Conservation (phyloP, 1,140 invertebrate genomes). For the Ditylenchus dipsaci region DNA sequence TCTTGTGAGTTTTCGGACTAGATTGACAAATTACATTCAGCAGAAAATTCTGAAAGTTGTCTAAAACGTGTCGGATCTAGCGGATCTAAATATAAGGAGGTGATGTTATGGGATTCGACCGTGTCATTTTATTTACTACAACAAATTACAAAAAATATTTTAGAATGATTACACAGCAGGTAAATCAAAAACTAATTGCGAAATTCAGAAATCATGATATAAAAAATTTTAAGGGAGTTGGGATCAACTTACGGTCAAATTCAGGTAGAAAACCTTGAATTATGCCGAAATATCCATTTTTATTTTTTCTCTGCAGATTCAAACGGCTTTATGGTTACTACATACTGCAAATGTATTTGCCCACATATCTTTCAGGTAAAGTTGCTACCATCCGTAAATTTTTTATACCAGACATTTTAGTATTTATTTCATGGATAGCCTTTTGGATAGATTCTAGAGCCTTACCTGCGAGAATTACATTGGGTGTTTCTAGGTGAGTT, state of each 20-base stretch:
- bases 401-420: not conserved
- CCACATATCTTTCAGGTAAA: conserved; percentile 42
- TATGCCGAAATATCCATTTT: too few species aligned
- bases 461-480: conserved; percentile 49
- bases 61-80: too few species aligned
- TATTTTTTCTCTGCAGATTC: conserved; percentile 54
- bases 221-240: conserved; percentile 48
- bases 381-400: not conserved
- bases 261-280: conserved; percentile 25
- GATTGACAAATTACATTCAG: too few species aligned
- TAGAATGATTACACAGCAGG: too few species aligned
- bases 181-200: not conserved
- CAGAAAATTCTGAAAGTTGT: too few species aligned
- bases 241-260: conserved; percentile 59
- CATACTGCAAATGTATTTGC: conserved; percentile 57
- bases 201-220: not conserved
- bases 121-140: too few species aligned
- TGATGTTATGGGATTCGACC: too few species aligned
- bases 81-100: too few species aligned
- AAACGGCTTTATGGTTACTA: conserved; percentile 59
- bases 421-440: conserved; percentile 52
- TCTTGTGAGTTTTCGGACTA: too few species aligned
- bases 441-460: conserved; percentile 57
- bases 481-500: conserved; percentile 42
- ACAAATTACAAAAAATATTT: not conserved